Base-by-base conservation (phyloP, 2,888 invertebrate genomes). In the Lasioglossum calceatum region DNA sequence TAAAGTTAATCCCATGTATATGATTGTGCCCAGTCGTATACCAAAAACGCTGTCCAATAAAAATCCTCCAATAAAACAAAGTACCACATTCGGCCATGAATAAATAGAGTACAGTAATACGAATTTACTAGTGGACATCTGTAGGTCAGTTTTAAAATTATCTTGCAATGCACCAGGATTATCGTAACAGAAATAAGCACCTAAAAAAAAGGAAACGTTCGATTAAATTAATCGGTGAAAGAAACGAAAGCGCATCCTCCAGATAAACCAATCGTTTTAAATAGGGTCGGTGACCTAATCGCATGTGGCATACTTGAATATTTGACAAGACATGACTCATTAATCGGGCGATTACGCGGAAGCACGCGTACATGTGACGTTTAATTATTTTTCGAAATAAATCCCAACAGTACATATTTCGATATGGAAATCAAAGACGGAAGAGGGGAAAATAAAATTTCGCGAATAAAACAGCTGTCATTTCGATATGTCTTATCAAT, bases 141-240 rank as follows among this genome's bases (percentile, higher is more conserved):
- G 96, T 93, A 99, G 96, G 94, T 99, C 99, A 89, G 96, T 95
- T 93, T 97, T 97, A 95, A 98, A 99, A 91, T 98, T 97, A 94
- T 98, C 98, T 95, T 98, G 98, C 78, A 99, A 95, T 8, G 99
- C 99, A 80, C 97, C 98, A 10, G 99, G 99, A 95, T 98, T 99
- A 95, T 99, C 99, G 96, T 99, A 99, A 95, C 99, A 99, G 95
- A 99, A 99, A 95, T 99, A 99, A 84, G 99, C 98, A 94, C 99
- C 99, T 99, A 95, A 80, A 96, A 58, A 96, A 93, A 91, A 16
- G 8, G 96, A 93, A 91, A 67, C 16, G 77, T 75, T 70, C 27
- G 32, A 77, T 85, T 71, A 39, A 67, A 58, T 83, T 79, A 72
- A 82, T 71, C 64, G 44, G 4, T 3, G 4, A 27, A 61, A 36